These are phyloP conservation scores for Rhynchophorus ferrugineus DNA, from an alignment of 1,140 invertebrate genomes.

Conservation along the genomic window DNA sequence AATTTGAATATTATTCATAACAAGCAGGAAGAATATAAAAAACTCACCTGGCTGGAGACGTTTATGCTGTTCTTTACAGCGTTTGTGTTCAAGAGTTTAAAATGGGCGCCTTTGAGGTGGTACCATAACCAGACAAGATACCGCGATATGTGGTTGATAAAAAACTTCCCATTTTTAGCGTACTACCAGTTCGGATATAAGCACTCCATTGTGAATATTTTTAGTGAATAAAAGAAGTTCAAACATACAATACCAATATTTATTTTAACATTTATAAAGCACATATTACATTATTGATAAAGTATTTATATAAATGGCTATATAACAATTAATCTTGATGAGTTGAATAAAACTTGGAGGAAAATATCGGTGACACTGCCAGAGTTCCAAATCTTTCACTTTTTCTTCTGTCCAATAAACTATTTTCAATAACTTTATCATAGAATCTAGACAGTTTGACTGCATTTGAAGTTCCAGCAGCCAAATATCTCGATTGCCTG, in stretches of 20 bases:
- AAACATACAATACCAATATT: too few relatives aligned
- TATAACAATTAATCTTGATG: conserved; percentile 41
- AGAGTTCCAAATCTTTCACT: conserved; percentile 33
- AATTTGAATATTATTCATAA: too few relatives aligned
- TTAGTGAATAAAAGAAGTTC: too few relatives aligned
- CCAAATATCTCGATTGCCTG: conserved; percentile 69
- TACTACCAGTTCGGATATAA: conserved; percentile 31
- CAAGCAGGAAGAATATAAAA: conserved; percentile 5
- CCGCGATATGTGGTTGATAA: conserved; percentile 30
- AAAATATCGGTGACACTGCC: conserved; percentile 29
- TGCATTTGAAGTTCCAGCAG: conserved; percentile 85
- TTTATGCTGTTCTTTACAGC: conserved; percentile 1
- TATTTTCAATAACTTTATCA: conserved; percentile 65
- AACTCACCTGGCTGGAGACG: conserved; percentile 8
- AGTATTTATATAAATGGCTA: too few relatives aligned
- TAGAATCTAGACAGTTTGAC: conserved; percentile 90
- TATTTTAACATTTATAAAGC: too few relatives aligned
- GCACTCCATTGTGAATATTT: conserved; percentile 11
- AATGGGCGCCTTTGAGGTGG: conserved; percentile 20
- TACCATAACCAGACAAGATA: conserved; percentile 23
- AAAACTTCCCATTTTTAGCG: conserved; percentile 34
- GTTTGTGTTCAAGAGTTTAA: conserved; percentile 7
- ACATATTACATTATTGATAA: too few relatives aligned
- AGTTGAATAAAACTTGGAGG: conserved; percentile 37
- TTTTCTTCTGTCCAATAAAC: conserved; percentile 21